phyloP scores from a whole-genome alignment of 2,797 vertebrate genomes.

The Typhlichthys eigenmanni region DNA sequence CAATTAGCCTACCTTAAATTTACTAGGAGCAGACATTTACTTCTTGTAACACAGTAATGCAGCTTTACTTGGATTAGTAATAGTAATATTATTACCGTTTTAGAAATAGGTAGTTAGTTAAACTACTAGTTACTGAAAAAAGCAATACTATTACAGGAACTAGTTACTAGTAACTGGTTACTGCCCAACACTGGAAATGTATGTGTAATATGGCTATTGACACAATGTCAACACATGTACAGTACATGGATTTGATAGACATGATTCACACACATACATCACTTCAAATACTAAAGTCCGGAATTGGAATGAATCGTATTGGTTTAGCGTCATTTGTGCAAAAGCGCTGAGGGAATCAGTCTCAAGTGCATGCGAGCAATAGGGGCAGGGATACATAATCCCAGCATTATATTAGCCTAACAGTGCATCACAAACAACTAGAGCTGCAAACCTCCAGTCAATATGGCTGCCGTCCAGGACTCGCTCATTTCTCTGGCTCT shows the following conservation, averaged over 20 bases:
- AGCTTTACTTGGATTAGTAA: too few relatives aligned
- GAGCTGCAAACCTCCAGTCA: constrained; percentile 51
- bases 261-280: constrained; percentile 19
- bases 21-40: too few relatives aligned
- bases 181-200: not conserved
- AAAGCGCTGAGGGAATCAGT: constrained; percentile 27
- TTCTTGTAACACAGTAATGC: too few relatives aligned
- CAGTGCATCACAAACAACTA: constrained; percentile 60
- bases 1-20: too few relatives aligned
- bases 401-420: constrained; percentile 48
- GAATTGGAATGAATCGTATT: too few relatives aligned
- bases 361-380: constrained; percentile 19
- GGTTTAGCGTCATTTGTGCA: too few relatives aligned
- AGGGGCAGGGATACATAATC: constrained; percentile 31
- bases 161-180: too few relatives aligned
- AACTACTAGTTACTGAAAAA: too few relatives aligned
- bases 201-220: constrained; percentile 59
- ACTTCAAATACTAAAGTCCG: too few relatives aligned
- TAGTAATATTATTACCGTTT: too few relatives aligned
- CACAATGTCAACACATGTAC: constrained; percentile 15
- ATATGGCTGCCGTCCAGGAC: constrained; percentile 64
- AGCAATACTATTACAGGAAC: too few relatives aligned
- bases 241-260: constrained; percentile 61
- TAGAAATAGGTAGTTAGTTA: too few relatives aligned
- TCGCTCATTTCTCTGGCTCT: constrained; percentile 65